phyloP scores from a whole-genome alignment of 2,113 vertebrate species.

The Dipodomys merriami region DNA sequence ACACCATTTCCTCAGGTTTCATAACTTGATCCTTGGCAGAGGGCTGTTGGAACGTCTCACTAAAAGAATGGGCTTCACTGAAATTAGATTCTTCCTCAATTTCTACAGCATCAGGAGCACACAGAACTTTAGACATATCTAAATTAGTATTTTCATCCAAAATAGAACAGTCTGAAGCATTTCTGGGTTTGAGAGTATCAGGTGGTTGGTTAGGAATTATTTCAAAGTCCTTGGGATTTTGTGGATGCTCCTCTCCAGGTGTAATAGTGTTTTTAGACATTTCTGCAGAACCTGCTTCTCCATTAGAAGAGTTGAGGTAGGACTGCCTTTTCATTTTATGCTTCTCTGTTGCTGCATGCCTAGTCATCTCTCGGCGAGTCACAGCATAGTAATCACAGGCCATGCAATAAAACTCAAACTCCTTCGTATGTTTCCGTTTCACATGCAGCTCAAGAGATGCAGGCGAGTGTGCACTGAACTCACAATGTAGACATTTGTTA shows the following conservation, averaged over 20 bases:
- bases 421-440: conserved; percentile 94
- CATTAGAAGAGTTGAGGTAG: conserved; percentile 81
- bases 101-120: conserved; percentile 61
- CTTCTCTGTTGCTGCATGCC: conserved; percentile 94
- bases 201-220: conserved; percentile 37
- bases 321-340: conserved; percentile 93
- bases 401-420: conserved; percentile 96
- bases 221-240: conserved; percentile 60
- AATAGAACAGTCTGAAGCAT: not conserved
- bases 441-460: conserved; percentile 93
- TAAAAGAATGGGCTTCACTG: conserved; percentile 47
- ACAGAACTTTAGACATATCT: conserved; percentile 58
- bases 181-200: not conserved
- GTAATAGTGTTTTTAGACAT: conserved; percentile 11
- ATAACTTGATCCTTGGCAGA: conserved; percentile 32
- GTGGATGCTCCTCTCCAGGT: conserved; percentile 62
- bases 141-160: conserved; percentile 62
- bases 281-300: conserved; percentile 49
- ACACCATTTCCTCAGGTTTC: conserved; percentile 34
- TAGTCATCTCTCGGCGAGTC: conserved; percentile 94
- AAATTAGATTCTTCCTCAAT: conserved; percentile 65
- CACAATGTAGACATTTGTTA: conserved; percentile 90
- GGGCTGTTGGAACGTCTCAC: conserved; percentile 67
- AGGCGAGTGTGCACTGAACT: conserved; percentile 92
- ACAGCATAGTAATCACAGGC: conserved; percentile 97